A percentile compares a stretch with the other conserved stretches of the same genome.
These are phyloP conservation scores for Pseudomyrmex pallidus DNA, from an alignment of 1,140 invertebrate species.

Conservation along the genomic window DNA sequence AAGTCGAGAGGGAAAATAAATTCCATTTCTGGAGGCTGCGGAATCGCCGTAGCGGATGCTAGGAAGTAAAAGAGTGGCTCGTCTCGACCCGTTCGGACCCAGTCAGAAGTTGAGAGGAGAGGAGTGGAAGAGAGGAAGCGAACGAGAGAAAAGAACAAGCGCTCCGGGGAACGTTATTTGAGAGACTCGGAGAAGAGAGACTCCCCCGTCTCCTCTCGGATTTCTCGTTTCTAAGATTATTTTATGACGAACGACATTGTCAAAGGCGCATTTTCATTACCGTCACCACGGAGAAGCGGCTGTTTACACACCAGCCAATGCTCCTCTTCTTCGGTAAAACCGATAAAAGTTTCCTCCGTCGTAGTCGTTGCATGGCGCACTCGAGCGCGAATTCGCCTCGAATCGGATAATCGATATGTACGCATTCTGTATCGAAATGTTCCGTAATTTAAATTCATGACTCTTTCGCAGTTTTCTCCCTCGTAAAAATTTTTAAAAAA, in stretches of 20 bases:
- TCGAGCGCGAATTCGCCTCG: slow-evolving; percentile 9
- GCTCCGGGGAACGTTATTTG: slow-evolving; percentile 63
- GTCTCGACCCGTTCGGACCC: slow-evolving; percentile 52
- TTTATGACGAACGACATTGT: slow-evolving; percentile 64
- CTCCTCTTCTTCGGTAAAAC: slow-evolving; percentile 33
- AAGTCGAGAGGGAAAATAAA: slow-evolving; percentile 72
- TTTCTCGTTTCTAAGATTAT: slow-evolving; percentile 47
- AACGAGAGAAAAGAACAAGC: slow-evolving; percentile 61
- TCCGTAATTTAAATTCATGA: not conserved
- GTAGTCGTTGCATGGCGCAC: slow-evolving; percentile 21
- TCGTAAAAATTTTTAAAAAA: no score
- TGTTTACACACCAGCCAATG: slow-evolving; percentile 27
- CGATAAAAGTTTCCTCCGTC: slow-evolving; percentile 35
- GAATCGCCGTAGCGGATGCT: slow-evolving; percentile 67
- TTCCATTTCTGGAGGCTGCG: slow-evolving; percentile 69
- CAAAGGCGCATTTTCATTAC: slow-evolving; percentile 65
- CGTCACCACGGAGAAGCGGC: slow-evolving; percentile 19
- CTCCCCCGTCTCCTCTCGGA: slow-evolving; percentile 10
- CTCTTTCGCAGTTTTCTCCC: not conserved
- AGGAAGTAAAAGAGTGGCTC: slow-evolving; percentile 69
- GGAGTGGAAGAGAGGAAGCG: slow-evolving; percentile 25
- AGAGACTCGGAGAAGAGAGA: slow-evolving; percentile 30
- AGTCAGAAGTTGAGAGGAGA: not conserved
- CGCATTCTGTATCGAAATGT: not conserved
- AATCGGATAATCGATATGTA: slow-evolving; percentile 26